Evolutionary conservation across 2,113 vertebrate genomes (phyloP), one percentile per base, ranked within the genome.

Genomic region (Centropus bengalensis): DNA sequence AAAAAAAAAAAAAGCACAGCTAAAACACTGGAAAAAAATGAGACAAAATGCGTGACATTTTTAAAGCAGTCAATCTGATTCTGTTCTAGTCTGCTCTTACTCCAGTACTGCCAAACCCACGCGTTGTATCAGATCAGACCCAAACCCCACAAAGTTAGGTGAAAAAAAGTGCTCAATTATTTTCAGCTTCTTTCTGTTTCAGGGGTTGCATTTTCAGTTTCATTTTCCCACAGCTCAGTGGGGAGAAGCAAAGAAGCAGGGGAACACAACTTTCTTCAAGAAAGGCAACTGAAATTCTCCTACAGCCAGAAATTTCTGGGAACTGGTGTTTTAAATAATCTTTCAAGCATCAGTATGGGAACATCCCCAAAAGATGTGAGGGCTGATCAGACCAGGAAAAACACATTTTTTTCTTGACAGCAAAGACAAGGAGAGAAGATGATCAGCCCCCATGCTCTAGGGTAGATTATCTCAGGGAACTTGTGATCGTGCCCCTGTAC

Each of bases 381-480:
- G 64, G 54, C 14, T 71, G 63, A 55, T 40, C 23, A 12, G 7
- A 27, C n/a, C 32, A 7, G 32, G 16, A 18, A 17, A 33, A 87
- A 52, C 7, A 38, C 27, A 11, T 30, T 51, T 52, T 62, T 60
- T 73, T 38, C 21, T 38, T 47, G 59, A 42, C 26, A 77, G 10
- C 59, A 54, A 67, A 69, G 80, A 55, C 2, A 2, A 15, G 1
- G 14, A 38, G 30, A 58, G 10, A 24, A 0, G 4, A 23, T 1
- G 4, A 38, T 4, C 45, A 52, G 28, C 26, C 45, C 22, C n/a
- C 0, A 0, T 0, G 0, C 28, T 70, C 11, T 10, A 5, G 9
- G 40, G 44, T 47, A 8, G 14, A 11, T n/a, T 2, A 0, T 10
- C 17, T 14, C 20, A 22, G 49, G 54, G 73, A 62, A 23, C 6